Base-by-base conservation (phyloP, 2,113 vertebrate species). In the Prietella phreatophila region DNA sequence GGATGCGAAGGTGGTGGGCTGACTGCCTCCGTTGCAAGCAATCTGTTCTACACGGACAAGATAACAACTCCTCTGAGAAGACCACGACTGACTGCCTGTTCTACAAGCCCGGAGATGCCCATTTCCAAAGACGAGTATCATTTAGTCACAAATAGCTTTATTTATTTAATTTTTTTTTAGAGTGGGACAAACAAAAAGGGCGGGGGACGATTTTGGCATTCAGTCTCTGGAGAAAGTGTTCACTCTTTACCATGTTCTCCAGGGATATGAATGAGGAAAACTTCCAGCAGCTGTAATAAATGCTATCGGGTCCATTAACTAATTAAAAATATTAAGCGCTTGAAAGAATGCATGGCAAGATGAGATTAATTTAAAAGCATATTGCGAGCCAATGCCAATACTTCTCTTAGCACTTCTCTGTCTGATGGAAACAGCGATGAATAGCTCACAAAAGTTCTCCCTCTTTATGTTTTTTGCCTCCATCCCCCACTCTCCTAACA, bases 291-390 rank as follows among this genome's bases (percentile, higher is more conserved):
- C 91, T 93, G 93, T 94, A 95, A 95, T 94, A 94, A 96, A 96
- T 93, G 94, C 92, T 94, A 95, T 93, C 94, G 89, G 89, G 90
- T 95, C 95, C 94, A 96, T 96, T 96, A 95, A 94, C 93, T 95
- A 96, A 96, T 96, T 95, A 96, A 92, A 91, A 92, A 92, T 95
- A 95, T 95, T 94, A 94, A 92, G 90, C 85, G 91, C 88, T 92
- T 88, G 90, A 90, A 87, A 91, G 84, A 92, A 90, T 88, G 84
- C 42, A 47, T 13, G 73, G 85, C 25, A 42, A 87, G 73, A 86
- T 82, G 63, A 60, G 17, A 89, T 79, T 94, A 93, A 95, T 96
- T 95, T 95, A 95, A 95, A 94, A 94, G 94, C 93, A 91, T 90
- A 88, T 22, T 56, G 85, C 27, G 86, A 88, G 67, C 85, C 87